Evolutionary conservation across 2,888 invertebrate genomes (phyloP).

Genomic region (Sesamia inferens): DNA sequence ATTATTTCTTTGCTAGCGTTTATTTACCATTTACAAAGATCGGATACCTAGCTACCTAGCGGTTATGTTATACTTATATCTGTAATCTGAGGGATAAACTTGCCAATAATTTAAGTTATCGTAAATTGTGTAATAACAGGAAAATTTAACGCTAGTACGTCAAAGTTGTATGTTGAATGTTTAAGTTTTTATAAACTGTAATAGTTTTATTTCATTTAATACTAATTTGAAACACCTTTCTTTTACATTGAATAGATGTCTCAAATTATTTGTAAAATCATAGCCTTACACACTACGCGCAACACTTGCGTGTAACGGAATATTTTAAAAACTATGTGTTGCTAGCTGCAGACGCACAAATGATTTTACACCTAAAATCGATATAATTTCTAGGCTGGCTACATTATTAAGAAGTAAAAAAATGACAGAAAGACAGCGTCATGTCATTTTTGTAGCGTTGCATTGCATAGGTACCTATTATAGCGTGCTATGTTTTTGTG

Average conservation of each 20-base stretch:
- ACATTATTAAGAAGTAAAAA: constrained; percentile 26
- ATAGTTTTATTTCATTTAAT: neutral
- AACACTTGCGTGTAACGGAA: neutral
- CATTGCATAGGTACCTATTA: constrained; percentile 17
- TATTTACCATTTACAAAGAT: neutral
- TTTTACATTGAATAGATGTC: too few relatives aligned
- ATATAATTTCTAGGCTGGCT: constrained; percentile 11
- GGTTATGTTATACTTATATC: too few relatives aligned
- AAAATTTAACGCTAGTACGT: neutral
- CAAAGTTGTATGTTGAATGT: neutral
- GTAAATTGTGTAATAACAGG: neutral
- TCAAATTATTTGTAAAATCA: neutral
- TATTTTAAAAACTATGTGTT: constrained; percentile 22
- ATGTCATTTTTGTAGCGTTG: constrained; percentile 14
- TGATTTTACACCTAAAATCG: neutral
- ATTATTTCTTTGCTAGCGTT: neutral
- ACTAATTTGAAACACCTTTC: neutral
- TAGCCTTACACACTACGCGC: neutral
- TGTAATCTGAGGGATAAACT: neutral
- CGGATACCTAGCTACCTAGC: neutral
- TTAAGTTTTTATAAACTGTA: neutral
- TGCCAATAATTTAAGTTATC: neutral
- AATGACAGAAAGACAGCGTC: constrained; percentile 36
- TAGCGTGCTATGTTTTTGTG: constrained; percentile 27
- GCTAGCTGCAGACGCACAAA: constrained; percentile 1